phyloP scores from a whole-genome alignment of 1,140 invertebrate species.

The Andrena cerasifolii region DNA sequence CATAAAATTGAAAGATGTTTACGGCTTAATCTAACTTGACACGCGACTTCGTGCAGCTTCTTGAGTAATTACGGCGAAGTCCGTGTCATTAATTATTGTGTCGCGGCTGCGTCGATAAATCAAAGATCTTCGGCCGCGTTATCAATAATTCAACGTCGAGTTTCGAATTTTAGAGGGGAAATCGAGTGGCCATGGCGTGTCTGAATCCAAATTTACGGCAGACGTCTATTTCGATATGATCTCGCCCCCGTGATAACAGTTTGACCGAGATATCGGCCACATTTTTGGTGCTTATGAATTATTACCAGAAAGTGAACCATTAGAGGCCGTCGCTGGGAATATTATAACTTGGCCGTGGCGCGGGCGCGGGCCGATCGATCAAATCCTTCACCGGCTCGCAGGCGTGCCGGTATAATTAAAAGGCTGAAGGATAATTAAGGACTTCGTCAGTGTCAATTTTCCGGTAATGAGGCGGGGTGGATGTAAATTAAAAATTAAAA shows the following conservation, averaged over 20 bases:
- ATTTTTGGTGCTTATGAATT: constrained; percentile 17
- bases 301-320: constrained; percentile 10
- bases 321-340: background rate
- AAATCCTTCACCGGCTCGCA: constrained; percentile 9
- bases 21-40: too few species aligned
- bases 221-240: background rate
- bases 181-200: background rate
- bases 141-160: background rate
- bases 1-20: too few species aligned
- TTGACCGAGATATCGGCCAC: constrained; percentile 4
- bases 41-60: too few species aligned
- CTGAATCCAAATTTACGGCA: background rate
- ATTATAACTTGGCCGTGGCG: background rate
- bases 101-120: background rate
- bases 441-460: constrained; percentile 32
- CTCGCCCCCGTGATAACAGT: background rate
- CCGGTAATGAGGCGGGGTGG: constrained; percentile 37
- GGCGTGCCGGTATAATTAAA: constrained; percentile 28
- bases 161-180: background rate
- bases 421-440: constrained; percentile 41
- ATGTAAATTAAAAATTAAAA: constrained; percentile 46
- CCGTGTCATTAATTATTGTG: background rate
- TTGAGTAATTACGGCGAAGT: background rate
- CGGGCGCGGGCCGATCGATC: background rate
- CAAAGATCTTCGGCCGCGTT: background rate